phyloP scores from a whole-genome alignment of 2,797 vertebrate genomes.

The Aulostomus chinensis region DNA sequence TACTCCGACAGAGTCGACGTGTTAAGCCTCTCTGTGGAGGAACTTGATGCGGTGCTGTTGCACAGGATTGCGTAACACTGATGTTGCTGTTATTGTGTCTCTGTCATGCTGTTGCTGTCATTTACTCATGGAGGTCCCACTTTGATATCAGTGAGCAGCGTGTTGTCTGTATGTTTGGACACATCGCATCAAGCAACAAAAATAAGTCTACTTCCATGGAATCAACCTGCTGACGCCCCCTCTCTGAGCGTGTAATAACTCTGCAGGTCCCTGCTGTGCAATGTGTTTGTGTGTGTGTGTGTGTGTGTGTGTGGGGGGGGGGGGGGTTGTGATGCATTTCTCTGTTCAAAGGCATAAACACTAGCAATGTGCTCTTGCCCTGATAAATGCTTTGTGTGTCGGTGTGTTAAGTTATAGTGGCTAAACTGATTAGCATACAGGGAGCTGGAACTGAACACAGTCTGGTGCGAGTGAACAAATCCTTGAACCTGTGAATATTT shows the following conservation, averaged over 20 bases:
- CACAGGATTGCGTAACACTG: conserved; percentile 34
- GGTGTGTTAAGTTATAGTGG: neutral
- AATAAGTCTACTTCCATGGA: conserved; percentile 23
- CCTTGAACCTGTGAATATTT: too few species aligned
- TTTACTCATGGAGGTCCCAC: conserved; percentile 11
- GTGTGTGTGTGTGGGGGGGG: neutral
- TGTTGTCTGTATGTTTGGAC: conserved; percentile 32
- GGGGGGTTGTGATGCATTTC: conserved; percentile 1
- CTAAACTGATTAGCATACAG: too few species aligned
- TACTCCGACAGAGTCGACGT: too few species aligned
- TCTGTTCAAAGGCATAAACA: conserved; percentile 9
- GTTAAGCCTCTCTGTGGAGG: too few species aligned
- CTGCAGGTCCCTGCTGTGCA: conserved; percentile 31
- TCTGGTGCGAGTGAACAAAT: too few species aligned
- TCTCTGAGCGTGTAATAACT: conserved; percentile 31
- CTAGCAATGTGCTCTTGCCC: too few species aligned
- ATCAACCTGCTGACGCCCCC: conserved; percentile 7
- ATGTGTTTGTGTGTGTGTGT: conserved; percentile 1
- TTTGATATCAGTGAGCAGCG: conserved; percentile 25
- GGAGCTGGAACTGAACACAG: too few species aligned
- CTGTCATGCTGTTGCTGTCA: too few species aligned
- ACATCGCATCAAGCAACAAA: too few species aligned
- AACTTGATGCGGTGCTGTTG: too few species aligned
- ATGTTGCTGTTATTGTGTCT: too few species aligned
- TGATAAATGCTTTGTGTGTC: conserved; percentile 7